Base-by-base conservation (phyloP, 2,113 vertebrate species). In the Notothenia coriiceps region DNA sequence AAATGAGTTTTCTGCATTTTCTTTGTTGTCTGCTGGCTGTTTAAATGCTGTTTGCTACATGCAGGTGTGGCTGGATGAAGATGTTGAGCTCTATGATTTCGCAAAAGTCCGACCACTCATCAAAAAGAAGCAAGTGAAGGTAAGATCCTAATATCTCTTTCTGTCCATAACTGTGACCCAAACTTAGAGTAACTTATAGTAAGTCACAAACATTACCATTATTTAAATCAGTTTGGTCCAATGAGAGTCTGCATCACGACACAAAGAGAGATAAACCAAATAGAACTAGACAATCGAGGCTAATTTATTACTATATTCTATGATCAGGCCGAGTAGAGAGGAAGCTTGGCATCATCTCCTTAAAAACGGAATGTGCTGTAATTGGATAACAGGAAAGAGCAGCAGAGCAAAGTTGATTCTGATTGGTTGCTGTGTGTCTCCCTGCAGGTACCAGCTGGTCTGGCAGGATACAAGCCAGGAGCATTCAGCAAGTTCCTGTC, bases 401-500 rank as follows among this genome's bases (percentile, higher is more conserved):
- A 46, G 50, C 12, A 12, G 1, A 29, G 10, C n/a, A 2, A 43
- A 15, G 20, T 17, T 17, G 7, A 35, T 47, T 56, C 9, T 80
- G 54, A 79, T 62, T 73, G 33, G 40, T 25, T 76, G 15, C 15
- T 66, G 0, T 69, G 14, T 71, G 8, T 77, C 0, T 80, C 43
- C 29, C 10, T 60, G 10, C 86, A 99, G 98, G 94, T 97, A 78
- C 97, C 98, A 74, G 95, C 95, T 88, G 98, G 98, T 83, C 93
- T 98, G 14, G 74, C 90, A 62, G 97, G 96, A 88, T 97, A 97
- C 94, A 95, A 96, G 74, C 95, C 97, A 51, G 95, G 96, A 80
- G 96, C 95, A 5, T 99, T 99, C 95, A 95, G 82, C 88, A 99
- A 97, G 94, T 99, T 99, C 91, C 92, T 99, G 94, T 95, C 97